Evolutionary conservation across 2,888 invertebrate species (phyloP), one percentile per base, ranked within the genome.

Genomic region (Sminthurinus aureus): DNA sequence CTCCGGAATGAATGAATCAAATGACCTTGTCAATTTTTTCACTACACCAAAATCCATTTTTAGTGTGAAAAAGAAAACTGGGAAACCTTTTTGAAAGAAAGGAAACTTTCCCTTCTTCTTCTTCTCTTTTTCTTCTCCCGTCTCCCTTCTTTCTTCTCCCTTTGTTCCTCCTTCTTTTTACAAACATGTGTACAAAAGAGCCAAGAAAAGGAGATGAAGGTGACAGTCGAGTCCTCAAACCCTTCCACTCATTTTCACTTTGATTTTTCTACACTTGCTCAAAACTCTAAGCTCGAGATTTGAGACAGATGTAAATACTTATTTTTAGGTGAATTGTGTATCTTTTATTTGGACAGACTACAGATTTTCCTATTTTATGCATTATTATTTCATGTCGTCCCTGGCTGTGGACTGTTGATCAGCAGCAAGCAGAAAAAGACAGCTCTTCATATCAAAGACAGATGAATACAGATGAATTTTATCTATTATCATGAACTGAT

Each of bases 21-120:
- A 83, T 83, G 83, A 83, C 83, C 83, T 83, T 83, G 78, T 83
- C 78, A 83, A 78, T 83, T 83, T 78, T 83, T 83, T 73, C 83
- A 58, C 73, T 58, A 78, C 71, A 83, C 78, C 78, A 79, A 83
- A 83, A 83, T 83, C 83, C 83, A 83, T 83, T 83, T 83, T 78
- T 78, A 66, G 64, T 78, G 78, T 69, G 38, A 78, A 83, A 83
- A 83, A 80, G 24, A 74, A 38, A 81, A 75, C 51, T 58, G 6
- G 71, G 24, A 52, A 75, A 12, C 52, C 75, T 75, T 18, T 75
- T 24, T 22, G 22, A 75, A 75, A 75, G 50, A 75, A 71, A 71
- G 24, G 38, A 38, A 38, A 74, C 74, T 18, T 74, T 71, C 71
- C 20, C 26, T 15, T 24, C 13, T 24, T n/a, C 64, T n/a, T 9